A percentile compares a stretch with the other conserved stretches of the same genome.
These are phyloP conservation scores for Anoplophora glabripennis DNA, from an alignment of 1,140 invertebrate genomes.

Conservation along the genomic window DNA sequence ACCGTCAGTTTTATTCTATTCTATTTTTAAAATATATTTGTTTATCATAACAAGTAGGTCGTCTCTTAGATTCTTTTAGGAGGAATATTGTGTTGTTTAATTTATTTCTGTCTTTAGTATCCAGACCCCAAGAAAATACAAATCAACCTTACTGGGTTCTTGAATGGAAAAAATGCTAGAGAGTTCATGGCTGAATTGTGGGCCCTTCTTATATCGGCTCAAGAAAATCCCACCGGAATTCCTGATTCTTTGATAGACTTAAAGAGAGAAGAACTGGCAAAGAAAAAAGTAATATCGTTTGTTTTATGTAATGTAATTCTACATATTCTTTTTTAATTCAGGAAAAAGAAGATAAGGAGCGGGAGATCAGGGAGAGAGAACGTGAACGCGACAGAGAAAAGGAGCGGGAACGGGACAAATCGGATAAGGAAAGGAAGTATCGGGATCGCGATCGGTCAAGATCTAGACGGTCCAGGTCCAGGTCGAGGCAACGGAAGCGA, in stretches of 20 bases:
- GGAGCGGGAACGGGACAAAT: constrained; percentile 37
- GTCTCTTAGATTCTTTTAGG: neutral
- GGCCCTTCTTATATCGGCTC: constrained; percentile 91
- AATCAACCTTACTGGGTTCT: constrained; percentile 98
- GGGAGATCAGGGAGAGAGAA: constrained; percentile 34
- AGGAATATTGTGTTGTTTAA: neutral
- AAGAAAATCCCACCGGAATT: constrained; percentile 92
- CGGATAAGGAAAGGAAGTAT: constrained; percentile 44
- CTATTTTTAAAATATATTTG: too few species aligned
- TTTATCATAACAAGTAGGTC: too few species aligned
- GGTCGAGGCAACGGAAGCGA: constrained; percentile 24
- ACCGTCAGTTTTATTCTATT: too few species aligned
- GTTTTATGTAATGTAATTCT: neutral
- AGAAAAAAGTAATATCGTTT: constrained; percentile 59
- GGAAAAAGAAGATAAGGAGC: constrained; percentile 71
- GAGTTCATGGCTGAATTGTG: constrained; percentile 97
- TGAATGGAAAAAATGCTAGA: constrained; percentile 96
- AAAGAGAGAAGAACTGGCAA: constrained; percentile 96
- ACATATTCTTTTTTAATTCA: constrained; percentile 38
- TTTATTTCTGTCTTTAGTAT: constrained; percentile 60
- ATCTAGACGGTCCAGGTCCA: constrained; percentile 21
- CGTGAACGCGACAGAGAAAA: constrained; percentile 37
- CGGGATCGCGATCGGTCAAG: constrained; percentile 40
- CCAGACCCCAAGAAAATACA: constrained; percentile 99
- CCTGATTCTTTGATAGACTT: constrained; percentile 89